phyloP scores from a whole-genome alignment of 92 coral and sea anemone species.

The Actinostola sp. region DNA sequence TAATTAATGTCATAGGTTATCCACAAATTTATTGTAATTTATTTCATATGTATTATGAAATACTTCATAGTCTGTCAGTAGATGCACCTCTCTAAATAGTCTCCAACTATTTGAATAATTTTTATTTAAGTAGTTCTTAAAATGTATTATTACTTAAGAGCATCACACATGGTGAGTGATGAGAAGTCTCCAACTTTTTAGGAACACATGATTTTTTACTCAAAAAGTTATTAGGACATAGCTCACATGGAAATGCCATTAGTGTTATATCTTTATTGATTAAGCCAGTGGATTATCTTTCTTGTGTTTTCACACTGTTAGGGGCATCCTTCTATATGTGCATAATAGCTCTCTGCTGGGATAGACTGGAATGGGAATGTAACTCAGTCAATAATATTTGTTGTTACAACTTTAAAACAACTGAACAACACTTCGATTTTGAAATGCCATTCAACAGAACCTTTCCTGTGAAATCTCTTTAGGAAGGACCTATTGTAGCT shows the following conservation, averaged over 20 bases:
- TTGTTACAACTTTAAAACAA: too few species aligned
- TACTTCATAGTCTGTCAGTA: constrained; percentile 2
- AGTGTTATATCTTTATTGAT: constrained; percentile 8
- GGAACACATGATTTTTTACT: constrained; percentile 13
- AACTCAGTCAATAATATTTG: too few species aligned
- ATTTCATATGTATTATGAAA: background rate
- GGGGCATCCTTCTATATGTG: constrained; percentile 8
- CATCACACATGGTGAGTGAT: constrained; percentile 1
- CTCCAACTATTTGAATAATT: background rate
- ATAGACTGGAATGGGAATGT: too few species aligned
- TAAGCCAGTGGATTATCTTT: constrained; percentile 20
- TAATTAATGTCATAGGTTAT: constrained; percentile 18
- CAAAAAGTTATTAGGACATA: background rate
- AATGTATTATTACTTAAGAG: constrained; percentile 1
- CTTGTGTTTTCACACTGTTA: constrained; percentile 26
- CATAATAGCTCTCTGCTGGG: background rate
- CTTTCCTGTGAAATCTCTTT: too few species aligned
- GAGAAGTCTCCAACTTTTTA: background rate
- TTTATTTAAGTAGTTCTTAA: constrained; percentile 9
- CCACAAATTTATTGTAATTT: background rate
- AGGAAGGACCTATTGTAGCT: too few species aligned
- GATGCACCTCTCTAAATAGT: background rate
- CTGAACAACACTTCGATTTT: too few species aligned
- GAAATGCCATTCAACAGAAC: too few species aligned
- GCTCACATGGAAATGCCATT: constrained; percentile 21